phyloP scores from a whole-genome alignment of 2,797 vertebrate species.

The Hafferia zeledoni region DNA sequence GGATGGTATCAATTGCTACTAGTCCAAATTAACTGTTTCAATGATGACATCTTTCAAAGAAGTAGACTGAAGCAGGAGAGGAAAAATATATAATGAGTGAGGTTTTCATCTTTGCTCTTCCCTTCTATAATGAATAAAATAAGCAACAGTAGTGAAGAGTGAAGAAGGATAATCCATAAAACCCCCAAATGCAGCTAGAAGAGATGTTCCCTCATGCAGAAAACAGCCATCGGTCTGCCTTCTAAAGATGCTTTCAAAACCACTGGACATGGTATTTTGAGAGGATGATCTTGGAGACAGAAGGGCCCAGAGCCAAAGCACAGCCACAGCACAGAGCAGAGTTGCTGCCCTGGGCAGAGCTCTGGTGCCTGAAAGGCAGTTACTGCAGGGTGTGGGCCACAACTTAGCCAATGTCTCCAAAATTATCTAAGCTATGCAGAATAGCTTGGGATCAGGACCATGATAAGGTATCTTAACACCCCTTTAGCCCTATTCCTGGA shows the following conservation, averaged over 20 bases:
- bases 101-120: neutral
- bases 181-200: neutral
- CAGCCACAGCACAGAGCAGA: accelerated
- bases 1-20: neutral
- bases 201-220: neutral
- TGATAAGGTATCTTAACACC: neutral
- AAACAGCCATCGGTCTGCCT: neutral
- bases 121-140: neutral
- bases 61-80: neutral
- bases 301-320: neutral
- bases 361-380: neutral
- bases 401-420: neutral
- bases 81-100: neutral
- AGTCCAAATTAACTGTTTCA: constrained; percentile 9
- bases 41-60: neutral
- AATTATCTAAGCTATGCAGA: neutral
- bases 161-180: neutral
- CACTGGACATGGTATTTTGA: neutral
- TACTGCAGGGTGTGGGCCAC: neutral
- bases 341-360: neutral
- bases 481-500: neutral
- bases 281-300: neutral
- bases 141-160: neutral
- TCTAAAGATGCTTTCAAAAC: neutral
- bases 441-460: accelerated